Evolutionary conservation across 2,797 vertebrate species (phyloP).

Genomic region (Brotula barbata): DNA sequence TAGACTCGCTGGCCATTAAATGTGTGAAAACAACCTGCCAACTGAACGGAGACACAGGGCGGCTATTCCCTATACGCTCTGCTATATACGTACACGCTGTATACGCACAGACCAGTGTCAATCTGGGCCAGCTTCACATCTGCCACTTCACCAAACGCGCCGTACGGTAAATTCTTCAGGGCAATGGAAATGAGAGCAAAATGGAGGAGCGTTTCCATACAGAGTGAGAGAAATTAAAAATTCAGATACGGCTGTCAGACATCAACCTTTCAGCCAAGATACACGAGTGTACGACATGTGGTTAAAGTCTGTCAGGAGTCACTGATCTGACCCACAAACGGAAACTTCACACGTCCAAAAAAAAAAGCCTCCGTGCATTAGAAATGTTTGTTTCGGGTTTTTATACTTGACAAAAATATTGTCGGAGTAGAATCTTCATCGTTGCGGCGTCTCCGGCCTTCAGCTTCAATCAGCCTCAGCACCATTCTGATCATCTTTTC

Average conservation of each 20-base stretch:
- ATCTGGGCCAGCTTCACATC: constrained; percentile 34
- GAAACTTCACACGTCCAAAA: constrained; percentile 1
- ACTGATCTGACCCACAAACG: background rate
- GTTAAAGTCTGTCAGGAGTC: constrained; percentile 17
- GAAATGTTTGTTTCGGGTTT: background rate
- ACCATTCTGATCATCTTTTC: constrained; percentile 13
- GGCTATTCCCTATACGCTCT: constrained; percentile 22
- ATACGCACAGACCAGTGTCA: constrained; percentile 23
- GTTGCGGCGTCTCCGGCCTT: constrained; percentile 9
- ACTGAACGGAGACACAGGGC: constrained; percentile 33
- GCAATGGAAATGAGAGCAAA: constrained; percentile 35
- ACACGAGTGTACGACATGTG: background rate
- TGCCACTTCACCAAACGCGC: constrained; percentile 15
- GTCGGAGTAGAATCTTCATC: background rate
- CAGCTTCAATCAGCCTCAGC: constrained; percentile 8
- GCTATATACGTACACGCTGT: no score
- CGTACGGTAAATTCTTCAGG: constrained; percentile 33
- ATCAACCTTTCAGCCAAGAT: constrained; percentile 14
- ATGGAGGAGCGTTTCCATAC: constrained; percentile 34
- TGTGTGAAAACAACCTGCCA: constrained; percentile 53
- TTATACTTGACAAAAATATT: background rate
- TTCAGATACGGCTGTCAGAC: constrained; percentile 37
- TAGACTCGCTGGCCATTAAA: constrained; percentile 56
- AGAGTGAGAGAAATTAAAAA: constrained; percentile 34
- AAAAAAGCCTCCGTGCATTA: constrained; percentile 4